A percentile compares a stretch with the other conserved stretches of the same genome.
phyloP scores from a whole-genome alignment of 2,113 vertebrate genomes.

The Peromyscus polionotus region DNA sequence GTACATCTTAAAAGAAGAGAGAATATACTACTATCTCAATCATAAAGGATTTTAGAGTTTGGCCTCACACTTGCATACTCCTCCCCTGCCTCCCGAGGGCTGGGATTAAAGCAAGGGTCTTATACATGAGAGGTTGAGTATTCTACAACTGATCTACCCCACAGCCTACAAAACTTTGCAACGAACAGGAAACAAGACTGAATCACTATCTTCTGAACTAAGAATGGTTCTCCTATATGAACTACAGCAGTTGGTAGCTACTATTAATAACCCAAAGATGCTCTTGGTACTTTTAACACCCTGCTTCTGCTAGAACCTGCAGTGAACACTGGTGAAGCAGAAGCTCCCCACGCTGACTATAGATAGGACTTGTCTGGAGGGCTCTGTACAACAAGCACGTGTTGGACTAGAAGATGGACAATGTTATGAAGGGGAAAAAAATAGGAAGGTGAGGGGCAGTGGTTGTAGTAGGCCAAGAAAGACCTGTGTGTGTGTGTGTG shows the following conservation, averaged over 20 bases:
- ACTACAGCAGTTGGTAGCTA: slow-evolving; percentile 25
- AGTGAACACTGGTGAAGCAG: not conserved
- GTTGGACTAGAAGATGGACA: not conserved
- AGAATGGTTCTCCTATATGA: not conserved
- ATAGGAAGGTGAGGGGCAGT: not conserved
- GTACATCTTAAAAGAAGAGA: not conserved
- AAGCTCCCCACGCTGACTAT: not conserved
- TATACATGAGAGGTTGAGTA: not conserved
- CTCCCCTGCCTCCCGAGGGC: not conserved
- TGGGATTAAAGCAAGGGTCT: not conserved
- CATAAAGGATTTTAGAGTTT: not conserved
- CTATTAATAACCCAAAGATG: not conserved
- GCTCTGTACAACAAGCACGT: not conserved
- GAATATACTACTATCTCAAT: not conserved
- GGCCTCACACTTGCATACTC: not conserved
- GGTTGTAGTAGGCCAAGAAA: not conserved
- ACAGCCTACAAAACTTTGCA: not conserved
- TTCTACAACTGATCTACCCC: not conserved
- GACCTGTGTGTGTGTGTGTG: not conserved
- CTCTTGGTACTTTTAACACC: not conserved
- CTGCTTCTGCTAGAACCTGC: not conserved
- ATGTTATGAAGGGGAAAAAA: not conserved
- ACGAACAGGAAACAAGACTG: not conserved
- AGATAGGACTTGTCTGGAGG: not conserved
- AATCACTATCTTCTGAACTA: not conserved